Percentiles rank a stretch among this genome's conserved stretches.
These are phyloP conservation scores for Trissoscelio sp. DNA, from an alignment of 2,888 invertebrate species.

Conservation along the genomic window DNA sequence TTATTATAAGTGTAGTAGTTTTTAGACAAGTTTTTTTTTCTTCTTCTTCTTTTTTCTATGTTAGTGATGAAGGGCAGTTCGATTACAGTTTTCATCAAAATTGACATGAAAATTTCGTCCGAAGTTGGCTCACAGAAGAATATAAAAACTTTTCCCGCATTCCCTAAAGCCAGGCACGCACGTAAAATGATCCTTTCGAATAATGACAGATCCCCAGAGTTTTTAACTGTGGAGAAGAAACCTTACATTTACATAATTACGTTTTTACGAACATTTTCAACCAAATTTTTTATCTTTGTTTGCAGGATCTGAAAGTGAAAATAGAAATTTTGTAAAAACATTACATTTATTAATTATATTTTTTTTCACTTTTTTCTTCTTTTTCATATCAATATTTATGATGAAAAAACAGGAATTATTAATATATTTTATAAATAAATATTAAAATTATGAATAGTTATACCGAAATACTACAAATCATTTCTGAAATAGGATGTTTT, in stretches of 20 bases:
- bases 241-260: constrained; percentile 49
- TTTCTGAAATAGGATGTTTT: not conserved
- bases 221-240: constrained; percentile 39
- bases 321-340: not conserved
- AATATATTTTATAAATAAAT: too few species aligned
- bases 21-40: too few species aligned
- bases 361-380: not conserved
- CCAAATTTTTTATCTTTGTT: constrained; percentile 16
- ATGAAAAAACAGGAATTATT: too few species aligned
- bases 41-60: constrained; percentile 9
- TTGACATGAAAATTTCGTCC: constrained; percentile 56
- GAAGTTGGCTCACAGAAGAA: constrained; percentile 42
- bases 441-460: not conserved
- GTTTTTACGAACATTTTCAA: constrained; percentile 30
- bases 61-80: constrained; percentile 20
- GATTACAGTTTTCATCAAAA: constrained; percentile 45
- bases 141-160: constrained; percentile 73
- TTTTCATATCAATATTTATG: too few species aligned
- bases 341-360: not conserved
- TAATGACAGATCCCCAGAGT: constrained; percentile 63
- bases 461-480: not conserved
- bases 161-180: constrained; percentile 65
- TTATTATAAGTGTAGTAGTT: too few species aligned
- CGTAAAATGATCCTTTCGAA: constrained; percentile 65
- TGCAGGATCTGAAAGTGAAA: not conserved